A percentile compares a stretch with the other conserved stretches of the same genome.
Evolutionary conservation across 2,797 vertebrate species (phyloP).

Genomic region (Gymnocypris eckloni): DNA sequence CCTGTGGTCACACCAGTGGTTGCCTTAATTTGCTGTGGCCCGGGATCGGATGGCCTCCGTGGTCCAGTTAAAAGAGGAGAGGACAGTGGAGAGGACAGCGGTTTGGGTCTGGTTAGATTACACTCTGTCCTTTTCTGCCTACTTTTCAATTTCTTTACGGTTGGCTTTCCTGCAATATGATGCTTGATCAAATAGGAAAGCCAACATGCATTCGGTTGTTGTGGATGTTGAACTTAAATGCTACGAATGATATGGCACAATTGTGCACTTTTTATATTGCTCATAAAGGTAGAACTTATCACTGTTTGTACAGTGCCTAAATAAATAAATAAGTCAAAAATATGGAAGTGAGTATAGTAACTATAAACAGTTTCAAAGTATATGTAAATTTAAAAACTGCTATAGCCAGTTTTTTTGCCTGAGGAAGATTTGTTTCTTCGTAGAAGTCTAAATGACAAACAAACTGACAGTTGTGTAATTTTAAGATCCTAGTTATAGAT

Average conservation of each 20-base stretch:
- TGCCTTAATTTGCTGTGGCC: conserved; percentile 47
- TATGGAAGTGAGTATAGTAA: neutral
- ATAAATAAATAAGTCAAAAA: neutral
- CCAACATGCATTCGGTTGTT: neutral
- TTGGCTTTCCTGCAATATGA: neutral
- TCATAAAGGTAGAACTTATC: neutral
- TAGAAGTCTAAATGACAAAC: neutral
- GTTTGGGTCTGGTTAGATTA: conserved; percentile 27
- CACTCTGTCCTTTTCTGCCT: conserved; percentile 13
- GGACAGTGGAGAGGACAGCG: neutral
- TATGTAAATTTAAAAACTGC: neutral
- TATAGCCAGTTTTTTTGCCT: neutral
- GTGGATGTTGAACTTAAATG: neutral
- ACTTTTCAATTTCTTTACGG: neutral
- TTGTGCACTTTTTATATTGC: neutral
- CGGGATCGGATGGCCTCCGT: conserved; percentile 6
- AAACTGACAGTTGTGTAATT: neutral
- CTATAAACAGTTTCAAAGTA: neutral
- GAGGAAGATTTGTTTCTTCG: neutral
- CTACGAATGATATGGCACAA: neutral
- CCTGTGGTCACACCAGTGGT: conserved; percentile 41
- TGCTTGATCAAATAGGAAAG: neutral
- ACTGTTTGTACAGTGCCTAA: neutral
- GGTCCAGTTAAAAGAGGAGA: conserved; percentile 13
- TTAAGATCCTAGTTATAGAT: neutral